Percentiles rank a stretch among this genome's conserved stretches.
Conservation (phyloP, 1,140 invertebrate species). For the Caenorhabditis remanei region DNA sequence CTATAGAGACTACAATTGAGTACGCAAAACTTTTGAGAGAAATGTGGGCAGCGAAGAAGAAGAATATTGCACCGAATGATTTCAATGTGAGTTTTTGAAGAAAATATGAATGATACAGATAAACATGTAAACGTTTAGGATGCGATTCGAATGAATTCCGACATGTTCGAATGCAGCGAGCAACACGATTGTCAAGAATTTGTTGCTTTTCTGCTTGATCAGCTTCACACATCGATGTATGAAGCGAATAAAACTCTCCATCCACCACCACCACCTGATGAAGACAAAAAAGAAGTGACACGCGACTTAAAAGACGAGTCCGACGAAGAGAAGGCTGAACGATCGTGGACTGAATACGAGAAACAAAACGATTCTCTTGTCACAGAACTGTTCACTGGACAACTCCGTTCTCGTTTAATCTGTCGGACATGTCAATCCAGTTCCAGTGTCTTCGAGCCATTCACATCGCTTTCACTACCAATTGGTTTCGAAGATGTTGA, state of each 20-base stretch:
- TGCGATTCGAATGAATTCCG: conserved; percentile 81
- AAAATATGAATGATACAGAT: conserved; percentile 36
- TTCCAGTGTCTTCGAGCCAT: conserved; percentile 87
- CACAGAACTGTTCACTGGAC: conserved; percentile 81
- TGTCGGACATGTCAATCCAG: conserved; percentile 79
- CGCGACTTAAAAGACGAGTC: conserved; percentile 79
- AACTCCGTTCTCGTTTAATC: conserved; percentile 86
- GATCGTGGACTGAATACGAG: conserved; percentile 73
- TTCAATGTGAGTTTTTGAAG: conserved; percentile 82
- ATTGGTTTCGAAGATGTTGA: conserved; percentile 84
- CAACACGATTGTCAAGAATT: conserved; percentile 97
- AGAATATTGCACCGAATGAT: conserved; percentile 85
- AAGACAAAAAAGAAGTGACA: conserved; percentile 73
- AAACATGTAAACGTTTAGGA: conserved; percentile 74
- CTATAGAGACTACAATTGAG: conserved; percentile 81
- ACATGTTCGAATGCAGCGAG: conserved; percentile 84
- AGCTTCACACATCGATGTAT: conserved; percentile 90
- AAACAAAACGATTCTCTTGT: conserved; percentile 53
- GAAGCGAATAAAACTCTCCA: conserved; percentile 79
- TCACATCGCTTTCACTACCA: conserved; percentile 89
- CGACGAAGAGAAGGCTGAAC: conserved; percentile 79
- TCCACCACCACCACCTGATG: background rate
- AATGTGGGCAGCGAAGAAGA: conserved; percentile 85
- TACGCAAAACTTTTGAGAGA: conserved; percentile 84
- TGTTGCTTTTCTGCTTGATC: conserved; percentile 89